phyloP scores from a whole-genome alignment of 2,888 invertebrate species.

The Ischnura elegans region DNA sequence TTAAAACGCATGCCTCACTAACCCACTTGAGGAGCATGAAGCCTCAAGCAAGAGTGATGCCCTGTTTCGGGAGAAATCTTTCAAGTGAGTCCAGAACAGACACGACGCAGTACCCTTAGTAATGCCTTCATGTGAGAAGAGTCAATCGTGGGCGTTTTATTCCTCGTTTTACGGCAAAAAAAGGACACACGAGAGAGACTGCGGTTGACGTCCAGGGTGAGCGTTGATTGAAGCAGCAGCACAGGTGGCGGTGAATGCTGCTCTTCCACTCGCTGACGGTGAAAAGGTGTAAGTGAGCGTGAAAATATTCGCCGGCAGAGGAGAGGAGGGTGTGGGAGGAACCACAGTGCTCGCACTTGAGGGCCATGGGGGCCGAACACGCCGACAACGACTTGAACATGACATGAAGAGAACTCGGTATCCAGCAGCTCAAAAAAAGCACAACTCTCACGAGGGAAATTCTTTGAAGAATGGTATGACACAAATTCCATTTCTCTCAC shows the following conservation, averaged over 20 bases:
- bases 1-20: too few relatives aligned
- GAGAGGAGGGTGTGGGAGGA: neutral
- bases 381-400: neutral
- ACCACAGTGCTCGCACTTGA: neutral
- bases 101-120: neutral
- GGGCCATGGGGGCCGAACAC: neutral
- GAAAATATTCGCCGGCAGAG: conserved; percentile 43
- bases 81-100: neutral
- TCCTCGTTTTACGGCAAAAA: neutral
- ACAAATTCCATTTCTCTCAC: too few relatives aligned
- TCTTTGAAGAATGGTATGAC: too few relatives aligned
- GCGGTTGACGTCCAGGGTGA: conserved; percentile 58
- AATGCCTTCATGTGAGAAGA: conserved; percentile 16
- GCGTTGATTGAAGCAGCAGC: conserved; percentile 60
- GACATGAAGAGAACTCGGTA: too few relatives aligned
- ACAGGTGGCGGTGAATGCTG: conserved; percentile 53
- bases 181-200: conserved; percentile 40
- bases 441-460: too few relatives aligned
- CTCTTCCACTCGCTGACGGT: neutral
- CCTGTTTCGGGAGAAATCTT: neutral
- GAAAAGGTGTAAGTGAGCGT: conserved; percentile 64
- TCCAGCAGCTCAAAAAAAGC: too few relatives aligned
- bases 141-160: conserved; percentile 27
- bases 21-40: too few relatives aligned
- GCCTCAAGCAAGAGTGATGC: neutral